These are phyloP conservation scores for Volucella zonaria DNA, from an alignment of 2,888 invertebrate species.

Conservation along the genomic window DNA sequence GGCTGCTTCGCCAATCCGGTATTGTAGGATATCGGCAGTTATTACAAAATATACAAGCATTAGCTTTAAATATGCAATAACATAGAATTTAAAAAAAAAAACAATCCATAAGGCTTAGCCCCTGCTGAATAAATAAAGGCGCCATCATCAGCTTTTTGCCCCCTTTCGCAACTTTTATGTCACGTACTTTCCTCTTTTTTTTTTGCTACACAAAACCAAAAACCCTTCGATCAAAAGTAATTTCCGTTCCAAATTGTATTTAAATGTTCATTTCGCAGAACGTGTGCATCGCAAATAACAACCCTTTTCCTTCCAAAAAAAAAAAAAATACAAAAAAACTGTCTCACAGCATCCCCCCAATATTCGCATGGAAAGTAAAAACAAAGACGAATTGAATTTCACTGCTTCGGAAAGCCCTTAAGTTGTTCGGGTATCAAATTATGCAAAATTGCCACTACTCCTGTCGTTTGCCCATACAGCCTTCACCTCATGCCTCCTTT, in stretches of 20 bases:
- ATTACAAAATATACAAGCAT: too few relatives aligned
- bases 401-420: slow-evolving; percentile 22
- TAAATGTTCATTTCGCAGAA: slow-evolving; percentile 44
- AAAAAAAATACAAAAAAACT: slow-evolving; percentile 15
- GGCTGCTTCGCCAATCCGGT: too few relatives aligned
- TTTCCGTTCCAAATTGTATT: slow-evolving; percentile 37
- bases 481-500: neutral
- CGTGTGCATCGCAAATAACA: slow-evolving; percentile 33
- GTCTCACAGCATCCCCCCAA: neutral
- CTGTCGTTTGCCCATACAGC: neutral
- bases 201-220: neutral
- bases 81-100: too few relatives aligned
- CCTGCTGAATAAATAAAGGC: too few relatives aligned
- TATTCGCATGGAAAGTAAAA: neutral
- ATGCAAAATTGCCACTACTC: slow-evolving; percentile 53
- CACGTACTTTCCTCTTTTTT: neutral
- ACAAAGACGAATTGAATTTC: slow-evolving; percentile 35
- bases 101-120: too few relatives aligned
- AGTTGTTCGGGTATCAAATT: slow-evolving; percentile 59
- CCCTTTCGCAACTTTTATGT: too few relatives aligned
- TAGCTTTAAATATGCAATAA: too few relatives aligned
- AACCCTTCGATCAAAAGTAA: slow-evolving; percentile 36
- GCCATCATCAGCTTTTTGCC: too few relatives aligned
- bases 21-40: too few relatives aligned
- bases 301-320: slow-evolving; percentile 3